These are phyloP conservation scores for Phaonia tiefii DNA, from an alignment of 2,888 invertebrate species.

Conservation along the genomic window DNA sequence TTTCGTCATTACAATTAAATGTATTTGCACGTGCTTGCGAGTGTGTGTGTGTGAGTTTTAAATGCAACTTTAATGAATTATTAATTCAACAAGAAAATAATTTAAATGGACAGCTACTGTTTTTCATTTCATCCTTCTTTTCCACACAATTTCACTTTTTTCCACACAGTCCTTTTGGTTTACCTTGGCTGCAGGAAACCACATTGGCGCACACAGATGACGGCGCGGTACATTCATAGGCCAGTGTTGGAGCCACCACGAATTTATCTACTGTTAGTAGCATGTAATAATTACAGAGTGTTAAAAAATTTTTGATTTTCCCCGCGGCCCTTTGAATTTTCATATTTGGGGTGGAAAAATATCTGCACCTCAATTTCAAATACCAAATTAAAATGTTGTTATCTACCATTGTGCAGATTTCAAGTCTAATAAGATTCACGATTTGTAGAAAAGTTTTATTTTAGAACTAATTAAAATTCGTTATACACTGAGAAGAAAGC, in stretches of 20 bases:
- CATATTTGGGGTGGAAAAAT: neutral
- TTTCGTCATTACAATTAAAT: too few relatives aligned
- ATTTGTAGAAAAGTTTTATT: too few relatives aligned
- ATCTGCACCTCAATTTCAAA: constrained; percentile 21
- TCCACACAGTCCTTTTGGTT: neutral
- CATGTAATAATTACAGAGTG: constrained; percentile 55
- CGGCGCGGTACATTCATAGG: constrained; percentile 25
- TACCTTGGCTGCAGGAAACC: constrained; percentile 7
- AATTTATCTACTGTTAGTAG: constrained; percentile 49
- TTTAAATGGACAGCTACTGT: constrained; percentile 30
- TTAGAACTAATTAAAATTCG: too few relatives aligned
- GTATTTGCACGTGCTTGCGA: too few relatives aligned
- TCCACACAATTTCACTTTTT: constrained; percentile 64
- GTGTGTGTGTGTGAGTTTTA: neutral
- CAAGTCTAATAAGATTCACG: too few relatives aligned
- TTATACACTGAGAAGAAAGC: too few relatives aligned
- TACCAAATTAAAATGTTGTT: too few relatives aligned
- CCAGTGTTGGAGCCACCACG: neutral
- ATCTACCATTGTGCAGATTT: too few relatives aligned
- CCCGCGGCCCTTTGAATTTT: neutral
- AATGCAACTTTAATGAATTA: constrained; percentile 26
- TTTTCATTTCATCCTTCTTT: constrained; percentile 57
- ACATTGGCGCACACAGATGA: constrained; percentile 18
- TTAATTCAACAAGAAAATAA: constrained; percentile 31
- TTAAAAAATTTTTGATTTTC: constrained; percentile 22